Conservation (phyloP, 2,888 invertebrate species). For the Amphipoea oculea region DNA sequence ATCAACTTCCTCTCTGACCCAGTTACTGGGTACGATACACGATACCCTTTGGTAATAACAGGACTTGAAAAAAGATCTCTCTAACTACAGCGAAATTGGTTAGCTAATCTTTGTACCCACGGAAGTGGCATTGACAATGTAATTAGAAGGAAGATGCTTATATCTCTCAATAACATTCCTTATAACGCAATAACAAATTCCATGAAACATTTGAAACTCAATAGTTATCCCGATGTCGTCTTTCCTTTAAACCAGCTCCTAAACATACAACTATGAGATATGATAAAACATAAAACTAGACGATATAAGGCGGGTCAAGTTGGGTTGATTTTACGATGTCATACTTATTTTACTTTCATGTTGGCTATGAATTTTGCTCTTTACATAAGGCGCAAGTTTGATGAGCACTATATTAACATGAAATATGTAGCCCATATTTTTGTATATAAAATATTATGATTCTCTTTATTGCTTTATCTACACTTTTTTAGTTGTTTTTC, state of each 20-base stretch:
- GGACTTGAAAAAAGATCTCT: too few relatives aligned
- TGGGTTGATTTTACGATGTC: conserved; percentile 65
- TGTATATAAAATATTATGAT: background rate
- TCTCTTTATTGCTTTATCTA: conserved; percentile 16
- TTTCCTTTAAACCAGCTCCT: conserved; percentile 38
- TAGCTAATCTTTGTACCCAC: too few relatives aligned
- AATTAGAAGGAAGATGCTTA: background rate
- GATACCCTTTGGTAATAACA: too few relatives aligned
- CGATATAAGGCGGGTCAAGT: conserved; percentile 65
- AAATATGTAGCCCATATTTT: conserved; percentile 21
- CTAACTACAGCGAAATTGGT: too few relatives aligned
- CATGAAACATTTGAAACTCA: conserved; percentile 28
- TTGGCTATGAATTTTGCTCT: conserved; percentile 62
- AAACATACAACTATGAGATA: conserved; percentile 71
- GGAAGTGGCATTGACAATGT: too few relatives aligned
- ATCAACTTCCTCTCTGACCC: too few relatives aligned
- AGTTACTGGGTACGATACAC: too few relatives aligned
- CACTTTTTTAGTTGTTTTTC: too few relatives aligned
- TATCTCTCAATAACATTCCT: background rate
- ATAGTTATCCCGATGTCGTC: background rate
- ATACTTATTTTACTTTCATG: conserved; percentile 61
- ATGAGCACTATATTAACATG: conserved; percentile 49
- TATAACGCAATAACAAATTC: conserved; percentile 52
- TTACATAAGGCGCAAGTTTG: conserved; percentile 57
- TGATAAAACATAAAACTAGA: conserved; percentile 74